These are phyloP conservation scores for Himantopus leucocephalus DNA, from an alignment of 2,113 vertebrate species.

Conservation along the genomic window DNA sequence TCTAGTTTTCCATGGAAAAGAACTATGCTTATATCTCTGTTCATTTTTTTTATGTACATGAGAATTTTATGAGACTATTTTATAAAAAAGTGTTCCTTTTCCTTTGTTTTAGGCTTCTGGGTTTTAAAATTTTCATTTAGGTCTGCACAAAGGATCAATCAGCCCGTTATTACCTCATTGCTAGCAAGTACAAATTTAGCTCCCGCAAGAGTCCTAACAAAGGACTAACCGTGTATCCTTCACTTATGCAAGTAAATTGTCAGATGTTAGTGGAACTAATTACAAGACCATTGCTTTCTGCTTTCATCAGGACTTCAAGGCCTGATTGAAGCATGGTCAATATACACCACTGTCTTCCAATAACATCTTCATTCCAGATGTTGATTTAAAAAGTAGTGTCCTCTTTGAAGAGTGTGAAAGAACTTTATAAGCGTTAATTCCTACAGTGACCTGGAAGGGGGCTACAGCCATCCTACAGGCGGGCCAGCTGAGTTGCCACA, in stretches of 20 bases:
- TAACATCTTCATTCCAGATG: background rate
- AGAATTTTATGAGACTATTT: background rate
- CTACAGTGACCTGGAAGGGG: background rate
- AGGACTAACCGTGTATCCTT: background rate
- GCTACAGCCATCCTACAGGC: background rate
- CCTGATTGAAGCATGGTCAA: background rate
- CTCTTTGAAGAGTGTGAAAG: background rate
- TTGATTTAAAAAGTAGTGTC: background rate
- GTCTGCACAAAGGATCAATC: background rate
- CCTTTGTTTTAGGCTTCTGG: background rate
- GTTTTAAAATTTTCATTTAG: background rate
- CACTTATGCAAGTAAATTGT: background rate
- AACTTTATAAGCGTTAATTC: background rate
- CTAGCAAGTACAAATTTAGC: background rate
- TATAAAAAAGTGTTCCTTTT: background rate
- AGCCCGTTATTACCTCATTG: background rate
- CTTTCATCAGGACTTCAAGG: conserved; percentile 36
- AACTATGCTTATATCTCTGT: background rate
- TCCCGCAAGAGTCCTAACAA: background rate
- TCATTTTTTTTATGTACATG: background rate
- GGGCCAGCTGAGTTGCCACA: background rate
- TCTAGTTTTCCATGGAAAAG: background rate
- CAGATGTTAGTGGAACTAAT: conserved; percentile 29
- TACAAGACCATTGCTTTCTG: background rate
- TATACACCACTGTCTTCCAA: background rate